Evolutionary conservation across 1,140 invertebrate species (phyloP).

Genomic region (Magallana gigas): DNA sequence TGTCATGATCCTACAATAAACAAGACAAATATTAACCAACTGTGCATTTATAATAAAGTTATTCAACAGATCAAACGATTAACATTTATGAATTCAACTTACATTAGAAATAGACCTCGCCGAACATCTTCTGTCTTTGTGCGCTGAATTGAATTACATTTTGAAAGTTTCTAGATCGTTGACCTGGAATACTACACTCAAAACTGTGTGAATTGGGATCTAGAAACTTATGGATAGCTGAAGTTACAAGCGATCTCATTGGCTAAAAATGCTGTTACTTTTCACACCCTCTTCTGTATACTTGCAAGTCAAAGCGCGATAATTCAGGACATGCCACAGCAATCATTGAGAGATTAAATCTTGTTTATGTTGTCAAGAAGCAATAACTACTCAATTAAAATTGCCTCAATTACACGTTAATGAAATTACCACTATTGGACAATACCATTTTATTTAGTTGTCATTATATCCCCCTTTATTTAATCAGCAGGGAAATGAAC

Average conservation of each 20-base stretch:
- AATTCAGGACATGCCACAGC: neutral
- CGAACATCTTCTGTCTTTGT: constrained; percentile 53
- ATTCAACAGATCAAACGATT: neutral
- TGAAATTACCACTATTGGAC: neutral
- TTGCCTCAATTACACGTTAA: neutral
- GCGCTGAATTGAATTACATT: constrained; percentile 50
- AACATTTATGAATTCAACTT: neutral
- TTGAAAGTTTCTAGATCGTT: constrained; percentile 57
- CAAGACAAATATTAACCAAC: neutral
- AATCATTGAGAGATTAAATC: neutral
- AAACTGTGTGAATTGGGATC: constrained; percentile 40
- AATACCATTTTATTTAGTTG: neutral
- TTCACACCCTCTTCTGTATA: neutral
- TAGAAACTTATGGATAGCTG: constrained; percentile 42
- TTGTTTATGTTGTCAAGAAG: neutral
- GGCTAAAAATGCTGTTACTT: constrained; percentile 2
- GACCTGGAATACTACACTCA: constrained; percentile 3
- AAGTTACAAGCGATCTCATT: constrained; percentile 21
- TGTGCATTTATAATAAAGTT: neutral
- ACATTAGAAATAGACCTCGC: neutral
- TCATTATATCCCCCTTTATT: no score
- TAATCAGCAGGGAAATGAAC: no score
- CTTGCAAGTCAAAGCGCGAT: neutral
- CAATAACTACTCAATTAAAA: constrained; percentile 24
- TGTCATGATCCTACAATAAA: neutral